These are phyloP conservation scores for Drosophila kanapiae DNA, from an alignment of 1,140 invertebrate species.

Conservation along the genomic window DNA sequence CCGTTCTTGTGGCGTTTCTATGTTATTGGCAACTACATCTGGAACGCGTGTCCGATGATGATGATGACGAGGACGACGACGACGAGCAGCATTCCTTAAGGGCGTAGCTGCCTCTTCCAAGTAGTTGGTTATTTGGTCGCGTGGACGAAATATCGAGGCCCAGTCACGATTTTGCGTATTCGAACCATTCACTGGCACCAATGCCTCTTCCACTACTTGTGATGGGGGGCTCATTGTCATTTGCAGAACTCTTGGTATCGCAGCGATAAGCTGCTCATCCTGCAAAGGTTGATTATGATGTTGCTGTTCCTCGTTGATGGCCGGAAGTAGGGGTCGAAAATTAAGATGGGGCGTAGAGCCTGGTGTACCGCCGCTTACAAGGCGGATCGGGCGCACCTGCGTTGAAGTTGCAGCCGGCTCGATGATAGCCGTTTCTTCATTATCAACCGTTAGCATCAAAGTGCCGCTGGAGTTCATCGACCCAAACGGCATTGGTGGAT, in stretches of 20 bases:
- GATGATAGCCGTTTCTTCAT: background rate
- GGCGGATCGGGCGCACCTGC: background rate
- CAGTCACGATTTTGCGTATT: conserved; percentile 32
- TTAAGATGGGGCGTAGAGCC: conserved; percentile 38
- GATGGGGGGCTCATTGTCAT: conserved; percentile 5
- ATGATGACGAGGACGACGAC: background rate
- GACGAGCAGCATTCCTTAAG: background rate
- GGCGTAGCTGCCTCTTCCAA: background rate
- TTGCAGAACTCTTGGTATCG: conserved; percentile 26
- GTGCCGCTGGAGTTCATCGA: background rate
- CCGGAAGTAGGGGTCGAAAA: conserved; percentile 44
- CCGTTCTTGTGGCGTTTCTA: background rate
- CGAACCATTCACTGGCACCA: background rate
- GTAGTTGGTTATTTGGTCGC: conserved; percentile 23
- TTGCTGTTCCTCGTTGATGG: conserved; percentile 56
- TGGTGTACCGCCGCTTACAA: background rate
- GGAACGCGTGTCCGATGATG: background rate
- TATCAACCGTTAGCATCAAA: background rate
- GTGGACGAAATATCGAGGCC: conserved; percentile 44
- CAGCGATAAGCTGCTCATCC: conserved; percentile 2
- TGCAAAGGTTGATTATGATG: conserved; percentile 8
- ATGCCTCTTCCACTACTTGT: background rate
- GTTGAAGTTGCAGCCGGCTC: background rate
- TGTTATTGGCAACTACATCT: background rate
- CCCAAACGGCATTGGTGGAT: conserved; percentile 3